phyloP scores from a whole-genome alignment of 2,888 invertebrate species.

The Andrena haemorrhoa region DNA sequence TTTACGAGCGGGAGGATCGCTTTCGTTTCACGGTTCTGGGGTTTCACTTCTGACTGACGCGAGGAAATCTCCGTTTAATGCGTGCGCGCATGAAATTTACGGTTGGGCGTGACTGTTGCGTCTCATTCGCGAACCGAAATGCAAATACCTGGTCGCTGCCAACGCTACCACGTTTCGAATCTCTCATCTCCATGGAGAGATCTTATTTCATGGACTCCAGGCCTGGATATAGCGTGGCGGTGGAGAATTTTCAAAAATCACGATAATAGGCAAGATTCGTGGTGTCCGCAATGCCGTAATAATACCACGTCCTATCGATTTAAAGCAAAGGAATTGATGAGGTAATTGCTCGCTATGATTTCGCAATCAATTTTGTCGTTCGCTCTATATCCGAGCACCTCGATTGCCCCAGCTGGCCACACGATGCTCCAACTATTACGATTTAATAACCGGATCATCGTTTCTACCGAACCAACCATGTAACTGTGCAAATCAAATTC shows the following conservation, averaged over 20 bases:
- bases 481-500: too few species aligned
- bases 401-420: not conserved
- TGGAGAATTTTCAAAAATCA: not conserved
- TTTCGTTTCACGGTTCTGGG: slow-evolving; percentile 42
- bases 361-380: slow-evolving; percentile 17
- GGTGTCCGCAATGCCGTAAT: slow-evolving; percentile 22
- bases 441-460: not conserved
- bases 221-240: too few species aligned
- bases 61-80: slow-evolving; percentile 30
- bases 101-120: slow-evolving; percentile 11
- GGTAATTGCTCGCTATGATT: not conserved
- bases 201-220: slow-evolving; percentile 5
- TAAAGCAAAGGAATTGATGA: slow-evolving; percentile 23
- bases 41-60: slow-evolving; percentile 39
- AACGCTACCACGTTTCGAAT: not conserved
- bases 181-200: not conserved
- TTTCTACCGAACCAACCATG: too few species aligned
- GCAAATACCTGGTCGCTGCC: not conserved
- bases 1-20: slow-evolving; percentile 55
- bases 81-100: slow-evolving; percentile 6
- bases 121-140: not conserved
- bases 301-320: slow-evolving; percentile 33
- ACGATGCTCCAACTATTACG: not conserved
- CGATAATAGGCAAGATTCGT: slow-evolving; percentile 10
- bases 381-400: not conserved